Evolutionary conservation across 2,113 vertebrate species (phyloP).

Genomic region (Phaethornis superciliosus): DNA sequence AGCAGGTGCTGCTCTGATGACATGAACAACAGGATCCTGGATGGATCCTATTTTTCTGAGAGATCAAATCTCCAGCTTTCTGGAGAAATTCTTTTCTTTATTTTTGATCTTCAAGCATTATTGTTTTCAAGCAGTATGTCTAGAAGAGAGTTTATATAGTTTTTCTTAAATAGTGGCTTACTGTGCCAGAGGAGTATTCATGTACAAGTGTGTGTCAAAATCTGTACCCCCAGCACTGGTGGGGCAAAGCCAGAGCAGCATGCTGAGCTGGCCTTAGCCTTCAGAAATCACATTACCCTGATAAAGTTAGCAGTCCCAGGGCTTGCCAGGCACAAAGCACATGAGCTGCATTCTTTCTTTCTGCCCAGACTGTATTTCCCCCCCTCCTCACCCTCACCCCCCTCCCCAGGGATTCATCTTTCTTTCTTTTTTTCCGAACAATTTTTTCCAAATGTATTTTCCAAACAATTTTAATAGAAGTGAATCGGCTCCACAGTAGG

Average conservation of each 20-base stretch:
- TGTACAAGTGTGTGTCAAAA: neutral
- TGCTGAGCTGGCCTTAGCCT: neutral
- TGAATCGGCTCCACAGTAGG: neutral
- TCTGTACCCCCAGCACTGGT: rapidly evolving
- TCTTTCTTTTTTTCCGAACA: too few species aligned
- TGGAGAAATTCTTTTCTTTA: neutral
- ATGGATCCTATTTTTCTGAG: neutral
- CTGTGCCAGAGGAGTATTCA: rapidly evolving
- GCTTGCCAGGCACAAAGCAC: neutral
- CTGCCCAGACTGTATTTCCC: neutral
- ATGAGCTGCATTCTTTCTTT: neutral
- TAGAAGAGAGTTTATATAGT: neutral
- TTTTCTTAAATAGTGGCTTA: neutral
- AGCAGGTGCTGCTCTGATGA: neutral
- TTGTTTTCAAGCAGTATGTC: neutral
- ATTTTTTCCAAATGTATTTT: neutral
- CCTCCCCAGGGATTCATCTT: too few species aligned
- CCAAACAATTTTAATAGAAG: neutral
- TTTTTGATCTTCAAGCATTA: neutral
- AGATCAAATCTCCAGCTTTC: neutral
- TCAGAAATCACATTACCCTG: neutral
- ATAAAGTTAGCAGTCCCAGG: neutral
- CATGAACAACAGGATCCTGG: neutral
- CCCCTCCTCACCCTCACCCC: too few species aligned
- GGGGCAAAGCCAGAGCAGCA: neutral